Evolutionary conservation across 1,140 invertebrate species (phyloP).

Genomic region (Brachionus manjavacas): DNA sequence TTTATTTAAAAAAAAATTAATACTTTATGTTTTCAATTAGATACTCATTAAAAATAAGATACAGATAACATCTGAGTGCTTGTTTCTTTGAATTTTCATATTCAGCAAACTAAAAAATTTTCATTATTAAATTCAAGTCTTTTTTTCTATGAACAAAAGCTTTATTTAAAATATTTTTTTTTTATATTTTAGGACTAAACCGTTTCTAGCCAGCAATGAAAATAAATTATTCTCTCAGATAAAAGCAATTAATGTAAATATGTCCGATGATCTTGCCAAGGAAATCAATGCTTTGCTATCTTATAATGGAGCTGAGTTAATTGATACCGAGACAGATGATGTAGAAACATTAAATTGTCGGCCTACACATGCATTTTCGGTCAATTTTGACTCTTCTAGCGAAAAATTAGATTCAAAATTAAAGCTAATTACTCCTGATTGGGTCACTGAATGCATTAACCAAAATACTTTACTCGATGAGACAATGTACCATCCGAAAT

Average conservation of each 20-base stretch:
- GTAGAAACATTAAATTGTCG: not conserved
- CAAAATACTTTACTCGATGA: not conserved
- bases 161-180: not conserved
- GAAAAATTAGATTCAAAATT: not conserved
- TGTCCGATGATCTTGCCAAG: not conserved
- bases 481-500: slow-evolving; percentile 9
- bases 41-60: not conserved
- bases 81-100: not conserved
- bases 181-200: not conserved
- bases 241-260: slow-evolving; percentile 15
- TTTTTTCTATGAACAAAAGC: not conserved
- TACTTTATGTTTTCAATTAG: not conserved
- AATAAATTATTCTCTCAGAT: not conserved
- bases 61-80: not conserved
- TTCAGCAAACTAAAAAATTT: not conserved
- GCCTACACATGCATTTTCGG: not conserved
- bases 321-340: not conserved
- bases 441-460: not conserved
- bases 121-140: not conserved
- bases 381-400: not conserved
- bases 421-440: slow-evolving; percentile 23
- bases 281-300: not conserved
- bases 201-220: not conserved
- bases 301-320: not conserved
- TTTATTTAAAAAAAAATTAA: not conserved